These are phyloP conservation scores for Lordiphosa andalusiaca DNA, from an alignment of 2,888 invertebrate species.

Conservation along the genomic window DNA sequence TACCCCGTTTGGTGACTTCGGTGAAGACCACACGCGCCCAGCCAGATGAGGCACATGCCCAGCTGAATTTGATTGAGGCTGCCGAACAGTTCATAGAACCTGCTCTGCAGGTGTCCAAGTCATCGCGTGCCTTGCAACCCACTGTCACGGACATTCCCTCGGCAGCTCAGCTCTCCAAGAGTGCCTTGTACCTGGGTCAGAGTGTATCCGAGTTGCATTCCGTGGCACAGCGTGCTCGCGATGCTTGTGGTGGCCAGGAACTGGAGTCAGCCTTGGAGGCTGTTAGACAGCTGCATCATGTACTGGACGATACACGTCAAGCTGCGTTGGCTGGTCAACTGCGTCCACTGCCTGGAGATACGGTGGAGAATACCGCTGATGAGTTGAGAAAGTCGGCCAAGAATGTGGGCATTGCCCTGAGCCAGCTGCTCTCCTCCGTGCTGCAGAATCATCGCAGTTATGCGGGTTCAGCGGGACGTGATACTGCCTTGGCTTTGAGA, in stretches of 20 bases:
- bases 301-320: conserved; percentile 89
- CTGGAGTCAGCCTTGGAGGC: conserved; percentile 92
- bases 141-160: conserved; percentile 89
- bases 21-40: conserved; percentile 85
- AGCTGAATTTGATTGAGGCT: conserved; percentile 90
- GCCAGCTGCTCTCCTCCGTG: conserved; percentile 92
- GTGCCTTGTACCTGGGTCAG: conserved; percentile 79
- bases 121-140: conserved; percentile 90
- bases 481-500: conserved; percentile 88
- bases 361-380: conserved; percentile 82
- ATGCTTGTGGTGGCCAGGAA: conserved; percentile 91
- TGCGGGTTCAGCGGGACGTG: conserved; percentile 90
- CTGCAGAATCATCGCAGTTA: conserved; percentile 90
- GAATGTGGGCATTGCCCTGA: conserved; percentile 90
- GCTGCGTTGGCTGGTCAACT: conserved; percentile 87
- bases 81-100: conserved; percentile 92
- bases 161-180: conserved; percentile 85
- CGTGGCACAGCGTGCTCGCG: conserved; percentile 85
- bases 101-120: conserved; percentile 86
- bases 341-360: conserved; percentile 92
- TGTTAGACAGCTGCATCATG: conserved; percentile 88
- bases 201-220: conserved; percentile 81
- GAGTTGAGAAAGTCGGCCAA: conserved; percentile 83
- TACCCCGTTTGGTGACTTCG: conserved; percentile 90
- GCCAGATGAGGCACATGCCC: conserved; percentile 88